A percentile compares a stretch with the other conserved stretches of the same genome.
These are phyloP conservation scores for Crocodylus rhombifer DNA, from an alignment of 2,797 vertebrate genomes.

Conservation along the genomic window DNA sequence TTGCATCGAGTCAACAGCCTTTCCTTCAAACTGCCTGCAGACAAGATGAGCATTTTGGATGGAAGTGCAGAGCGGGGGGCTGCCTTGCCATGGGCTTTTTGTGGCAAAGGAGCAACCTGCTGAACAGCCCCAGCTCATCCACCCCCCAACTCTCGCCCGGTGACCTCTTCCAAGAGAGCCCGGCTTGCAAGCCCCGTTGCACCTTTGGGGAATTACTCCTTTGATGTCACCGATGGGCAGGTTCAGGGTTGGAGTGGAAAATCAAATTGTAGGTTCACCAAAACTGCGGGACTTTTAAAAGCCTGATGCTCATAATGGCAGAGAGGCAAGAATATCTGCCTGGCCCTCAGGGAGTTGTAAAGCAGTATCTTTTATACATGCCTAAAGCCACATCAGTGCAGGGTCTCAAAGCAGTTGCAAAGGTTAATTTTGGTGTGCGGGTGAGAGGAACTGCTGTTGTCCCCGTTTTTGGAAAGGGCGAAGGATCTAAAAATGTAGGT, in stretches of 20 bases:
- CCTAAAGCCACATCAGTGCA: not conserved
- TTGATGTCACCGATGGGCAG: not conserved
- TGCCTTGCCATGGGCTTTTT: not conserved
- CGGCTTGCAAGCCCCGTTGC: not conserved
- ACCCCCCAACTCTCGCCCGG: not conserved
- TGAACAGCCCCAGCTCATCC: not conserved
- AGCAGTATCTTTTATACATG: accelerated
- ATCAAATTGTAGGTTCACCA: not conserved
- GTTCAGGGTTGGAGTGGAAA: not conserved
- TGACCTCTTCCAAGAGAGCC: not conserved
- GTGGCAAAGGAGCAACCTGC: not conserved
- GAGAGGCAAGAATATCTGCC: not conserved
- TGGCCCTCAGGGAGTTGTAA: accelerated
- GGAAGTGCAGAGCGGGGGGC: not conserved
- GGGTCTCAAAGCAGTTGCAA: not conserved
- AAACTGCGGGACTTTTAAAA: not conserved
- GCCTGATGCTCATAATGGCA: accelerated
- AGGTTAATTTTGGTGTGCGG: not conserved
- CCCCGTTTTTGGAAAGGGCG: too few species aligned
- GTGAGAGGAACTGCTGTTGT: not conserved
- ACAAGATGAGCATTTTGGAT: accelerated
- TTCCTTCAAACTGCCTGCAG: not conserved
- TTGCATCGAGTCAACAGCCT: not conserved
- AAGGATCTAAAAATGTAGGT: too few species aligned
- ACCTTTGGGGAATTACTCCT: not conserved